These are phyloP conservation scores for Scatophagus argus DNA, from an alignment of 2,113 vertebrate genomes.

Conservation along the genomic window DNA sequence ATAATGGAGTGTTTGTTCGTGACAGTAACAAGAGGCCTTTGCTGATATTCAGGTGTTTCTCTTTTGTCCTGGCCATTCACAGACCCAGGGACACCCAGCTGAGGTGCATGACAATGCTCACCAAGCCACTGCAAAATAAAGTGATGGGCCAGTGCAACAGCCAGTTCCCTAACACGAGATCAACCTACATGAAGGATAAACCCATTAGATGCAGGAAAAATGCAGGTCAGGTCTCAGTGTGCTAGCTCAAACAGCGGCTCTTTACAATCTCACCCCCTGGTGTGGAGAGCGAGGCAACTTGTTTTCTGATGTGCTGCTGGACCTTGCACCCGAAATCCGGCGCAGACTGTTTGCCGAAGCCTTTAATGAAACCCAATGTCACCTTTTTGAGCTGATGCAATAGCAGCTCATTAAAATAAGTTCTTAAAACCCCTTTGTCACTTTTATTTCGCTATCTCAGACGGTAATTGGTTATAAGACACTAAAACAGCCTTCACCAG, in stretches of 20 bases:
- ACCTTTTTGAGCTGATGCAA: conserved; percentile 20
- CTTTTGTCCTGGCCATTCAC: not conserved
- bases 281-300: conserved; percentile 3
- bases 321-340: not conserved
- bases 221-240: conserved; percentile 39
- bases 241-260: conserved; percentile 10
- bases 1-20: conserved; percentile 1
- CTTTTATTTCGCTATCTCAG: conserved; percentile 4
- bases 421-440: conserved; percentile 21
- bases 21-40: not conserved
- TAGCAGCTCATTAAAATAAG: conserved; percentile 10
- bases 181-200: conserved; percentile 12
- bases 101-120: conserved; percentile 3
- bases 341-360: not conserved
- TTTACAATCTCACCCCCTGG: conserved; percentile 3
- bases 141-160: conserved; percentile 1
- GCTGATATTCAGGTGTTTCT: conserved; percentile 18
- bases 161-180: conserved; percentile 1
- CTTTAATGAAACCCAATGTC: conserved; percentile 28
- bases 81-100: not conserved
- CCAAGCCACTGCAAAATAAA: conserved; percentile 23
- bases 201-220: conserved; percentile 31
- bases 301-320: not conserved
- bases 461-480: conserved; percentile 5
- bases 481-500: conserved; percentile 7